phyloP scores from a whole-genome alignment of 2,113 vertebrate genomes.

The Daubentonia madagascariensis region DNA sequence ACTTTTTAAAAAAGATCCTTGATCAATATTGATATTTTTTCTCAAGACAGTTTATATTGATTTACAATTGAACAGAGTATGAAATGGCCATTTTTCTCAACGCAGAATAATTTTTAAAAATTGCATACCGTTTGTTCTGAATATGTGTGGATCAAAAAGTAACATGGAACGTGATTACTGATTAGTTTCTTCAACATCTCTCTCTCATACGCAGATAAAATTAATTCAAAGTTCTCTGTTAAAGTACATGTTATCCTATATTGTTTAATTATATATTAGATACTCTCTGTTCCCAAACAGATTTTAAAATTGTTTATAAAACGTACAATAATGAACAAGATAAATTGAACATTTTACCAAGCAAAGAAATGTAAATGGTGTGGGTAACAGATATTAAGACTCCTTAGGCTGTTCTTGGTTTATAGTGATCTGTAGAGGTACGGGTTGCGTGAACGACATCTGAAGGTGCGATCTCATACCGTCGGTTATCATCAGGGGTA shows the following conservation, averaged over 20 bases:
- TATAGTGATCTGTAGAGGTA: not conserved
- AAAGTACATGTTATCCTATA: not conserved
- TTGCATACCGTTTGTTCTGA: no score
- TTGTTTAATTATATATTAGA: not conserved
- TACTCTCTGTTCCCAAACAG: not conserved
- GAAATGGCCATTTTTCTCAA: no score
- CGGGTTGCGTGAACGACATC: not conserved
- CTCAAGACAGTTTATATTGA: no score
- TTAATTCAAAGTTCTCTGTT: not conserved
- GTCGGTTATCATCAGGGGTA: not conserved
- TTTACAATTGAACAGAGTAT: no score
- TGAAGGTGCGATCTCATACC: not conserved
- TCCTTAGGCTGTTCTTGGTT: not conserved
- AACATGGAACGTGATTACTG: no score
- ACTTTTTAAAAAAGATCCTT: no score
- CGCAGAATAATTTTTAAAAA: no score
- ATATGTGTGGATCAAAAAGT: no score
- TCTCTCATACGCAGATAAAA: not conserved
- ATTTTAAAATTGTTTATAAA: not conserved
- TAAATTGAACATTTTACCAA: not conserved
- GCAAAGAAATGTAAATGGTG: not conserved
- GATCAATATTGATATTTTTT: no score
- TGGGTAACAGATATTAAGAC: not conserved
- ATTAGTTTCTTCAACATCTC: no score
- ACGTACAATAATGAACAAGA: not conserved